Conservation (phyloP, 2,888 invertebrate species). For the Yponomeuta malinellus region DNA sequence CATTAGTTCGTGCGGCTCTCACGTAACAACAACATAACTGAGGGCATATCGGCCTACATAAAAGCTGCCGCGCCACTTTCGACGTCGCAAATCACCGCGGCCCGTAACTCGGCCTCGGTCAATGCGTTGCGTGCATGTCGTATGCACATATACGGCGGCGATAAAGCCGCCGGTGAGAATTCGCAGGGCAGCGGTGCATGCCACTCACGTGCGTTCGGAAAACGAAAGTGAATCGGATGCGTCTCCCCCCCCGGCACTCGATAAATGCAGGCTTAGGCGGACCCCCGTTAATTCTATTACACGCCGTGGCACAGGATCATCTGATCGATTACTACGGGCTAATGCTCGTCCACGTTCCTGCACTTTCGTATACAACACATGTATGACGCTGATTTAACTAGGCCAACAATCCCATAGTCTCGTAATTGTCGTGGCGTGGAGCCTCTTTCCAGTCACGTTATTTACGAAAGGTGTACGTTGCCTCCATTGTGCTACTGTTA, state of each 20-base stretch:
- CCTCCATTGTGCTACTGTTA: not conserved
- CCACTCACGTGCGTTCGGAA: constrained; percentile 66
- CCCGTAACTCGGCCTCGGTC: constrained; percentile 72
- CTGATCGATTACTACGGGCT: constrained; percentile 14
- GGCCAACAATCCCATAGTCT: not conserved
- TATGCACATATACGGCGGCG: constrained; percentile 71
- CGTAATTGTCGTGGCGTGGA: not conserved
- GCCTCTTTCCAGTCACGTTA: not conserved
- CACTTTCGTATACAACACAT: constrained; percentile 38
- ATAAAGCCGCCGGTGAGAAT: constrained; percentile 68
- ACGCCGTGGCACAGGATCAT: constrained; percentile 42
- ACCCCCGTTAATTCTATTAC: constrained; percentile 66
- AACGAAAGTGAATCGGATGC: constrained; percentile 71
- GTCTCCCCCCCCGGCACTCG: constrained; percentile 50
- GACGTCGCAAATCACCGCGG: constrained; percentile 71
- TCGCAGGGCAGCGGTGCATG: constrained; percentile 64
- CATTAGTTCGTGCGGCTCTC: constrained; percentile 26
- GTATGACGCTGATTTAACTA: not conserved
- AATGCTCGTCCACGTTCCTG: constrained; percentile 22
- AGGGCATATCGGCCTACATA: constrained; percentile 68
- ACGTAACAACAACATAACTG: constrained; percentile 63
- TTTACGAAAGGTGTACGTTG: not conserved
- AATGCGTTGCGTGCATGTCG: constrained; percentile 70
- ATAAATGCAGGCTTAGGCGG: constrained; percentile 63
- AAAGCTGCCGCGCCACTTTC: constrained; percentile 75